Conservation (phyloP, 2,797 vertebrate genomes). For the Chromobotia macracanthus region DNA sequence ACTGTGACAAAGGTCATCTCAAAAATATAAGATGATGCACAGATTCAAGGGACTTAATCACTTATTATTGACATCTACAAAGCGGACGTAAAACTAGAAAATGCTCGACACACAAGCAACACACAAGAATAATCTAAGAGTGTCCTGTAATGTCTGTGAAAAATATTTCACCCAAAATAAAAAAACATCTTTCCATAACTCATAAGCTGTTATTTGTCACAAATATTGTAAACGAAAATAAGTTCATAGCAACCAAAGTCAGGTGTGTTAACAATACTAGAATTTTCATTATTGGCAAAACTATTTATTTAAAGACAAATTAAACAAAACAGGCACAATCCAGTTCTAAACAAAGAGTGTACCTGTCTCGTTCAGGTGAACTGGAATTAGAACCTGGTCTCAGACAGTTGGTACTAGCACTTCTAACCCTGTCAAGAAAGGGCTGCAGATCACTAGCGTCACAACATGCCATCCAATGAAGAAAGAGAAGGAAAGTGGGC, state of each 20-base stretch:
- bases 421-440: constrained; percentile 98
- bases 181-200: too few relatives aligned
- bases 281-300: constrained; percentile 20
- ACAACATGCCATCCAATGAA: constrained; percentile 96
- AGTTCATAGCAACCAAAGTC: too few relatives aligned
- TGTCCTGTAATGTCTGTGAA: constrained; percentile 19
- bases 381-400: constrained; percentile 96
- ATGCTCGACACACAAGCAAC: neutral
- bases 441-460: constrained; percentile 97
- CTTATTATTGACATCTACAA: neutral
- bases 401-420: constrained; percentile 99
- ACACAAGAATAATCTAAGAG: constrained; percentile 15
- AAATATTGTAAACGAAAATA: too few relatives aligned
- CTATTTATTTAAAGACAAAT: constrained; percentile 23
- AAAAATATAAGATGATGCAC: constrained; percentile 43
- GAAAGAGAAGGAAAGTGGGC: constrained; percentile 69
- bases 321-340: constrained; percentile 18
- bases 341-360: constrained; percentile 69
- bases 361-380: constrained; percentile 99
- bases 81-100: constrained; percentile 23
- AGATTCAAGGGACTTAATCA: constrained; percentile 28
- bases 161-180: neutral
- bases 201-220: too few relatives aligned
- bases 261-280: too few relatives aligned
- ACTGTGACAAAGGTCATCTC: constrained; percentile 35